Percentiles rank a stretch among this genome's conserved stretches.
Evolutionary conservation across 2,113 vertebrate species (phyloP).

Genomic region (Dinomys branickii): DNA sequence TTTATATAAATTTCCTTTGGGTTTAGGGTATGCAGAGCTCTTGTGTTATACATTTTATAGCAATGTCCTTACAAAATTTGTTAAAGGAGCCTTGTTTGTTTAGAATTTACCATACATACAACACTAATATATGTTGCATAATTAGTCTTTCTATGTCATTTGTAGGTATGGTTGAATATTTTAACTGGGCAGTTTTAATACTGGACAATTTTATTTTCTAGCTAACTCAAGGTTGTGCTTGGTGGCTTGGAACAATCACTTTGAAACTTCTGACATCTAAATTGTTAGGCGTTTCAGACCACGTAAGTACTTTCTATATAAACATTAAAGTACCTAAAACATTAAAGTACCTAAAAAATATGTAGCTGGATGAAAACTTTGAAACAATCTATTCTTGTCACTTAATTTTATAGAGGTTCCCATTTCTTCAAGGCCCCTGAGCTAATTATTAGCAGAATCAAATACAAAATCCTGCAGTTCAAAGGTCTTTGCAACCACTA

Average conservation of each 20-base stretch:
- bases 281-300: slow-evolving; percentile 92
- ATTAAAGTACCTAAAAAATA: background rate
- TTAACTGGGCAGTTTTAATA: slow-evolving; percentile 9
- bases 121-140: background rate
- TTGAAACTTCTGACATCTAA: slow-evolving; percentile 93
- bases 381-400: background rate
- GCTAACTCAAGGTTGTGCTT: slow-evolving; percentile 91
- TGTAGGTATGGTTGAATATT: background rate
- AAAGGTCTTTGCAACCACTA: background rate
- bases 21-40: background rate
- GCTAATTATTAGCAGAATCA: background rate
- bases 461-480: background rate
- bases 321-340: background rate
- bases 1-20: background rate
- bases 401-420: background rate
- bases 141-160: background rate
- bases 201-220: slow-evolving; percentile 77
- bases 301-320: slow-evolving; percentile 89
- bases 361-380: background rate
- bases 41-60: background rate
- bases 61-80: background rate
- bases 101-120: background rate
- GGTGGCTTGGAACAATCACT: slow-evolving; percentile 92
- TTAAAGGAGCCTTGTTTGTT: background rate
- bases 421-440: background rate